phyloP scores from a whole-genome alignment of 2,113 vertebrate species.

The Coreoperca whiteheadi region DNA sequence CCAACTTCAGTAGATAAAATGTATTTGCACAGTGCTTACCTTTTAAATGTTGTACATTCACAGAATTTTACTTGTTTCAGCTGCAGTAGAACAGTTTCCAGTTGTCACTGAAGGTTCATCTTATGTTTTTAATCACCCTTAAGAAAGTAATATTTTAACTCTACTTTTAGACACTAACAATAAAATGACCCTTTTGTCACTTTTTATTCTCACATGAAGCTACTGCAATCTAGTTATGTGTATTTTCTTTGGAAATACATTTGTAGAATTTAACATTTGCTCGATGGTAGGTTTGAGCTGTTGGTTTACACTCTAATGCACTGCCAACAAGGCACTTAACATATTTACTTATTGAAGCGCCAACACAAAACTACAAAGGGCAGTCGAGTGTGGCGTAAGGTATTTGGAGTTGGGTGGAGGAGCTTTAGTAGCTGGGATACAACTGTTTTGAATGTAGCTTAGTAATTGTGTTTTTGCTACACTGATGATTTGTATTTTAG shows the following conservation, averaged over 20 bases:
- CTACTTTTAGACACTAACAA: neutral
- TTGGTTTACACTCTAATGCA: slow-evolving; percentile 1
- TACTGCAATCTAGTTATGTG: neutral
- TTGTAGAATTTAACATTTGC: neutral
- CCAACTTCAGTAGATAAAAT: neutral
- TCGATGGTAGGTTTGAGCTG: neutral
- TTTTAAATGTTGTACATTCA: no score
- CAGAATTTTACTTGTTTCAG: neutral
- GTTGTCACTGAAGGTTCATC: neutral
- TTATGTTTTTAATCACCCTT: neutral
- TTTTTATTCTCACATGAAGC: neutral
- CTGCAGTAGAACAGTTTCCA: neutral
- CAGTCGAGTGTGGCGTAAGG: no score
- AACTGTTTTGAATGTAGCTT: neutral
- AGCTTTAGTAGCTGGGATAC: neutral
- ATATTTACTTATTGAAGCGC: neutral
- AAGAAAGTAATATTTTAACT: neutral
- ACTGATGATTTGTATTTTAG: neutral
- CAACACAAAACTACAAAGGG: neutral
- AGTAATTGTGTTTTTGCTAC: neutral
- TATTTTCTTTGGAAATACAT: neutral
- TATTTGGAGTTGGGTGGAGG: neutral
- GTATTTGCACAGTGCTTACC: no score
- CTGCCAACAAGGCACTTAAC: neutral
- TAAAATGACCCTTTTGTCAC: neutral